These are phyloP conservation scores for Pristionchus entomophagus DNA, from an alignment of 2,888 invertebrate genomes.

Conservation along the genomic window DNA sequence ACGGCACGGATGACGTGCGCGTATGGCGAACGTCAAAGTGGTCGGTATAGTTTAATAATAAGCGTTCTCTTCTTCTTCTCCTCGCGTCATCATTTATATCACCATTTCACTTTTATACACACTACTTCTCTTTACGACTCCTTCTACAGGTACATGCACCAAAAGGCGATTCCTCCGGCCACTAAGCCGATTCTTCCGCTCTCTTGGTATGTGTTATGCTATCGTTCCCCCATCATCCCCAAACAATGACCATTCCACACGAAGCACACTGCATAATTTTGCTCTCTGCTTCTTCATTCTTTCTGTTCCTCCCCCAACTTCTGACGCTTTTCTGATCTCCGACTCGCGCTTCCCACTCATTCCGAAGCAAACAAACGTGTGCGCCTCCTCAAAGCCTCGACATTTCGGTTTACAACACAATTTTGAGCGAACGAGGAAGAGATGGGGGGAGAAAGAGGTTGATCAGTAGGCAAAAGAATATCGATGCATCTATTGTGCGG, in stretches of 20 bases:
- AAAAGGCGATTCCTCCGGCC: conserved; percentile 53
- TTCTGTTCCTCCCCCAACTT: neutral
- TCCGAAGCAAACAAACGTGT: conserved; percentile 2
- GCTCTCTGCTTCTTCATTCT: neutral
- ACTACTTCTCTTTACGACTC: neutral
- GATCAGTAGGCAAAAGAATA: neutral
- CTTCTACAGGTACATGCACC: conserved; percentile 66
- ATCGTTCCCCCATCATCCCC: neutral
- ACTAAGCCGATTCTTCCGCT: conserved; percentile 54
- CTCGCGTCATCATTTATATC: neutral
- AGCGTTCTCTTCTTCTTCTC: conserved; percentile 7
- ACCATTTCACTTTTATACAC: neutral
- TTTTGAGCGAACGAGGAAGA: neutral
- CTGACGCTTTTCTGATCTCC: neutral
- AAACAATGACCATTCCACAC: no score
- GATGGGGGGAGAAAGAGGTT: neutral
- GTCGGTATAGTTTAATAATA: conserved; percentile 53
- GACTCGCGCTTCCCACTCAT: neutral
- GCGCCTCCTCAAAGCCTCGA: neutral
- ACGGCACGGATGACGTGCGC: conserved; percentile 71
- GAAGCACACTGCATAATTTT: no score
- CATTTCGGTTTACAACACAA: conserved; percentile 2
- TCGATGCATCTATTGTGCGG: no score
- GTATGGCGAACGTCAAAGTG: conserved; percentile 75
- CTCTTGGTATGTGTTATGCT: conserved; percentile 46